phyloP scores from a whole-genome alignment of 1,140 invertebrate genomes.

The Chironomus striatipennis region DNA sequence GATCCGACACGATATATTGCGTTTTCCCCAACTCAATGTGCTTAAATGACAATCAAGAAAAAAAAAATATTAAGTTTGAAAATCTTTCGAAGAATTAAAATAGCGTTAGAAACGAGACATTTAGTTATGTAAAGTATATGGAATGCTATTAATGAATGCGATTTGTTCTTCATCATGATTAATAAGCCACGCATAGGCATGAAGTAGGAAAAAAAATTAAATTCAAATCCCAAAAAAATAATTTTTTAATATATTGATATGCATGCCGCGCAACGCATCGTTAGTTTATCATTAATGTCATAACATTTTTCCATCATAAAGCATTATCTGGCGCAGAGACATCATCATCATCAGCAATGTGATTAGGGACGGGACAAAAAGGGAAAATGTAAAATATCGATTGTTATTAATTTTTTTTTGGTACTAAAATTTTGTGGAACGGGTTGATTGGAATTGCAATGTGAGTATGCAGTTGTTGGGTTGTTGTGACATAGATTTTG shows the following conservation, averaged over 20 bases:
- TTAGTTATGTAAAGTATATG: conserved; percentile 9
- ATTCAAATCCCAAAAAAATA: conserved; percentile 1
- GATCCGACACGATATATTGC: not conserved
- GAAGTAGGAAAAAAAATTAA: not conserved
- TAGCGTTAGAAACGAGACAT: not conserved
- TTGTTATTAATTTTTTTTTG: not conserved
- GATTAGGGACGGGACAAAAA: not conserved
- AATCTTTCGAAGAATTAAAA: not conserved
- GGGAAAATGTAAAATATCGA: not conserved
- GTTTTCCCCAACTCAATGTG: not conserved
- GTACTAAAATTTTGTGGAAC: not conserved
- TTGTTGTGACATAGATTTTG: no score
- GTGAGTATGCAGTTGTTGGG: no score
- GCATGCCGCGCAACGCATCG: conserved; percentile 10
- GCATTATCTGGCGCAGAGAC: not conserved
- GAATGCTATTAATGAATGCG: conserved; percentile 7
- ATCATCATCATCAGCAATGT: not conserved
- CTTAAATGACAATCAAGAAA: conserved; percentile 1
- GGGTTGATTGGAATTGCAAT: no score
- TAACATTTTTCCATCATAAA: not conserved
- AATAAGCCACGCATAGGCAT: not conserved
- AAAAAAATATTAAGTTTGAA: not conserved
- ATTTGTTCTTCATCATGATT: conserved; percentile 14
- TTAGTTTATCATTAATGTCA: conserved; percentile 14
- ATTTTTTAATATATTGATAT: not conserved